Conservation (phyloP, 2,888 invertebrate genomes). For the Pseudococcus jackbeardsleyi region DNA sequence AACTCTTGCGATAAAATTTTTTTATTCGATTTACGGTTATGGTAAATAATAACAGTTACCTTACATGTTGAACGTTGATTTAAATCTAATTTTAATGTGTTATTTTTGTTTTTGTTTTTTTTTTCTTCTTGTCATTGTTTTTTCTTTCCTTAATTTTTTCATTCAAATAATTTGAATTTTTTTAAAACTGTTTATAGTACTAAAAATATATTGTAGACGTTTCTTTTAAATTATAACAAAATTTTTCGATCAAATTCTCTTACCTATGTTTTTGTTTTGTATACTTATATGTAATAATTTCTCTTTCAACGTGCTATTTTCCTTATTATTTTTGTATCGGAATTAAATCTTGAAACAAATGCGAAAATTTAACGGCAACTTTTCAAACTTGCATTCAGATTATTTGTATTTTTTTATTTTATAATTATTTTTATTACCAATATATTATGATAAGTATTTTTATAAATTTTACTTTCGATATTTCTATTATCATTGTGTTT, state of each 20-base stretch:
- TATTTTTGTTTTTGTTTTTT: constrained; percentile 51
- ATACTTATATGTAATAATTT: not conserved
- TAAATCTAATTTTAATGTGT: constrained; percentile 57
- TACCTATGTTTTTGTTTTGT: not conserved
- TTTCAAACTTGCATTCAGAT: constrained; percentile 22
- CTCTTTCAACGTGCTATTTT: not conserved
- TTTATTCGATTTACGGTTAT: constrained; percentile 34
- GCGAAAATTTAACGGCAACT: not conserved
- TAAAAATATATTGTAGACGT: not conserved
- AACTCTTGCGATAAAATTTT: constrained; percentile 37
- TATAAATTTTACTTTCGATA: constrained; percentile 36
- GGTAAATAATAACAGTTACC: constrained; percentile 60
- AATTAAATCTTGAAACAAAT: not conserved
- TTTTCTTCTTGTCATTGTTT: constrained; percentile 50
- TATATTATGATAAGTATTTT: constrained; percentile 1
- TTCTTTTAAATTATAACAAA: not conserved
- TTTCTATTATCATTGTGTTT: not conserved
- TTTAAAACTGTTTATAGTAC: not conserved
- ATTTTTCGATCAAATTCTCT: constrained; percentile 2
- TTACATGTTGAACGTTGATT: constrained; percentile 56
- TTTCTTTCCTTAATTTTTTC: constrained; percentile 43
- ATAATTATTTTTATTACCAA: constrained; percentile 46
- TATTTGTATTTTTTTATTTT: constrained; percentile 38
- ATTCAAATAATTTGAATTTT: constrained; percentile 51
- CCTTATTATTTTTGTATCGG: not conserved